These are phyloP conservation scores for Myxocyprinus asiaticus DNA, from an alignment of 2,113 vertebrate species.

Conservation along the genomic window DNA sequence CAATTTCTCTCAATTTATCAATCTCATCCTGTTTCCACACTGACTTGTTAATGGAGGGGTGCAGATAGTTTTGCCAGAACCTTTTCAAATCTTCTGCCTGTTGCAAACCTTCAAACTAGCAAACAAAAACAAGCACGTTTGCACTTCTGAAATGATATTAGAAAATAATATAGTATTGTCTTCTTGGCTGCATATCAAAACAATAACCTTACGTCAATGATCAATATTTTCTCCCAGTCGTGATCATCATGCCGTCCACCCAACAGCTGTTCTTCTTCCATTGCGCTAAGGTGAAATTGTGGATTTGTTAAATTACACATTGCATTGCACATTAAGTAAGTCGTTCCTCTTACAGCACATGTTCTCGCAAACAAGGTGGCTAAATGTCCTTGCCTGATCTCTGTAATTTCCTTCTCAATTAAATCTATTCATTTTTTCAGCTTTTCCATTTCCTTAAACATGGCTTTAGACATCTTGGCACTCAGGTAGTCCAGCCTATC, in stretches of 20 bases:
- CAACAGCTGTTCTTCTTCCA: slow-evolving; percentile 80
- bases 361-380: not conserved
- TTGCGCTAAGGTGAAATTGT: slow-evolving; percentile 69
- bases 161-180: no score
- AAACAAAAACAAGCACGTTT: slow-evolving; percentile 10
- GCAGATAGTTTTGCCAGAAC: slow-evolving; percentile 91
- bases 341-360: not conserved
- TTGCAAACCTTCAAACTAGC: slow-evolving; percentile 85
- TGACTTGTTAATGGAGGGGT: slow-evolving; percentile 84
- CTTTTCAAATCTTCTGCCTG: slow-evolving; percentile 76
- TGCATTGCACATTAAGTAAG: not conserved
- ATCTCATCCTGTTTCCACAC: slow-evolving; percentile 83
- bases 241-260: slow-evolving; percentile 81
- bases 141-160: no score
- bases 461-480: slow-evolving; percentile 75
- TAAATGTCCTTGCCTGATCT: slow-evolving; percentile 75
- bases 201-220: slow-evolving; percentile 80
- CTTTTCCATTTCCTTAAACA: slow-evolving; percentile 63
- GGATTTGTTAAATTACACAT: not conserved
- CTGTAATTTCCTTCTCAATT: slow-evolving; percentile 79
- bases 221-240: slow-evolving; percentile 94
- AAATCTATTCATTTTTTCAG: slow-evolving; percentile 78
- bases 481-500: slow-evolving; percentile 84
- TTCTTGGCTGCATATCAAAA: no score
- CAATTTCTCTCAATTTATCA: slow-evolving; percentile 71